Evolutionary conservation across 2,888 invertebrate species (phyloP).

Genomic region (Sturmia bella): DNA sequence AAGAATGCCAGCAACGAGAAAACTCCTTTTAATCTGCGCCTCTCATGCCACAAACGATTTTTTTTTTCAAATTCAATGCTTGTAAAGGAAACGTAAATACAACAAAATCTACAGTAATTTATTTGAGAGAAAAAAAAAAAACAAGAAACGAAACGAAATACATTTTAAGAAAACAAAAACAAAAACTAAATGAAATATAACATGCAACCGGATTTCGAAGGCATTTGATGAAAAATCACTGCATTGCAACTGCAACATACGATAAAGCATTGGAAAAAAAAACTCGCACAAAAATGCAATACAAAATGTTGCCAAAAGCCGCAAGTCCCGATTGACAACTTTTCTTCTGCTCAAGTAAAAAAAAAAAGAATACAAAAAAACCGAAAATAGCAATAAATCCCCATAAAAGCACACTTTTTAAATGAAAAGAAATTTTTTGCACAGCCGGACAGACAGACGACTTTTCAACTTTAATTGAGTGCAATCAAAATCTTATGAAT

Average conservation of each 20-base stretch:
- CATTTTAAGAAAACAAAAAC: constrained; percentile 22
- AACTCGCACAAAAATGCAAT: constrained; percentile 26
- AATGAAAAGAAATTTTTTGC: constrained; percentile 55
- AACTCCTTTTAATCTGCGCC: constrained; percentile 36
- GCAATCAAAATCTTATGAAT: constrained; percentile 53
- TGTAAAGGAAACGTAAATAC: constrained; percentile 6
- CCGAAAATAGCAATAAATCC: constrained; percentile 28
- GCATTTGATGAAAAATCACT: constrained; percentile 64
- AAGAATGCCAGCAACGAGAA: constrained; percentile 27
- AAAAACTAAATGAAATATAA: constrained; percentile 40
- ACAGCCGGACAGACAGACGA: constrained; percentile 37
- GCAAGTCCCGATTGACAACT: constrained; percentile 72
- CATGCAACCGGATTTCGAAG: constrained; percentile 66
- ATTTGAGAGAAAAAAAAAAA: constrained; percentile 20
- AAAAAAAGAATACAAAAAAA: constrained; percentile 27
- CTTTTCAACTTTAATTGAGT: constrained; percentile 71
- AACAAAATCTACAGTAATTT: constrained; percentile 19
- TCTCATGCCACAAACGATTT: constrained; percentile 46
- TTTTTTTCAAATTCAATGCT: constrained; percentile 30
- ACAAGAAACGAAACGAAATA: constrained; percentile 35
- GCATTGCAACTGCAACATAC: constrained; percentile 50
- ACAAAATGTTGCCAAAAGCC: constrained; percentile 52
- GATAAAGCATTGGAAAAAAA: constrained; percentile 26
- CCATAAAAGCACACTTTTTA: constrained; percentile 41
- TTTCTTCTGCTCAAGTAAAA: constrained; percentile 65